Conservation (phyloP, 2,797 vertebrate species). For the Catharus ustulatus region DNA sequence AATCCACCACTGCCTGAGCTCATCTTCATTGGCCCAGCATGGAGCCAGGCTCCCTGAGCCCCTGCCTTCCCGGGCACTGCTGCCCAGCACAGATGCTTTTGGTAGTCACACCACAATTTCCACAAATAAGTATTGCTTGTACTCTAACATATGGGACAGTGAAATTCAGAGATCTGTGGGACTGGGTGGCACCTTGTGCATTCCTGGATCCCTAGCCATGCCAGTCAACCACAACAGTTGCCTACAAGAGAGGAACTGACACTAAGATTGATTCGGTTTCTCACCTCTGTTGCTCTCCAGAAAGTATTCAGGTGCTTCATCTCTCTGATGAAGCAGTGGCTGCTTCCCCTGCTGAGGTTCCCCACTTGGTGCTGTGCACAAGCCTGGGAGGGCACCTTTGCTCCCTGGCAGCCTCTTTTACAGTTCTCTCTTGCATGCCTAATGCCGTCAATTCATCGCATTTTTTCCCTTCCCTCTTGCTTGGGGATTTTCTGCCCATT, state of each 20-base stretch:
- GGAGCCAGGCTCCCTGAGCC: not conserved
- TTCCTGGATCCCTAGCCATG: not conserved
- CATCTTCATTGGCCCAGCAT: not conserved
- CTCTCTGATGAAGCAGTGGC: not conserved
- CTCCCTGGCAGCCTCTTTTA: not conserved
- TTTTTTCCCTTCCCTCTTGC: not conserved
- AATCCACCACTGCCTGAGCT: not conserved
- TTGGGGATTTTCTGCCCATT: slow-evolving; percentile 53
- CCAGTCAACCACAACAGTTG: not conserved
- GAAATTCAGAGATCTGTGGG: not conserved
- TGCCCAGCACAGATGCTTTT: not conserved
- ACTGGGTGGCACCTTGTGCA: fast-evolving
- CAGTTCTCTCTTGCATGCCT: not conserved
- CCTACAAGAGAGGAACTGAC: not conserved
- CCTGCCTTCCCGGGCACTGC: not conserved
- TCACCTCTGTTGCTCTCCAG: not conserved
- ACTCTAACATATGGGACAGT: not conserved
- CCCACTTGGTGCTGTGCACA: not conserved
- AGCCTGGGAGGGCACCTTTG: not conserved
- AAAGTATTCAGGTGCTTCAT: not conserved
- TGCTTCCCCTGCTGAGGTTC: not conserved
- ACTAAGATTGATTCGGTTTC: fast-evolving
- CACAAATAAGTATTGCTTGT: not conserved
- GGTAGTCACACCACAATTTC: not conserved
- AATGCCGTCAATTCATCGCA: not conserved